Base-by-base conservation (phyloP, 2,797 vertebrate species). In the Rhinophrynus dorsalis region DNA sequence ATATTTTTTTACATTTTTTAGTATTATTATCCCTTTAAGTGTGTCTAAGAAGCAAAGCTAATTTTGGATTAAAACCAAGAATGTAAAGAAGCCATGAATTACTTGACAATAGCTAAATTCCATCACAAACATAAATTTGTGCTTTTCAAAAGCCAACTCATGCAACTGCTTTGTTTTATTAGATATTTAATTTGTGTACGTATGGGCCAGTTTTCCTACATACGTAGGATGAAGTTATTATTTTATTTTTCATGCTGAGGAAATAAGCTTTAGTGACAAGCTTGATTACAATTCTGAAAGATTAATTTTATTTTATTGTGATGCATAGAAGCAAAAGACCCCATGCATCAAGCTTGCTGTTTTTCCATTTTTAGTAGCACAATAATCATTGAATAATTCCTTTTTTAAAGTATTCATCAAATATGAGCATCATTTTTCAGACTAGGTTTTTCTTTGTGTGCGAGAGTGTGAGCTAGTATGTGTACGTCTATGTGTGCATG, bases 81-180 rank as follows among this genome's bases (percentile, higher is more conserved):
- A 48, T 62, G 18, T 24, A 48, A 9, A 33, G 17, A 9, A 32
- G 1, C 8, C 35, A 55, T 38, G 18, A 55, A 30, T 32, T 29
- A 32, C 13, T 30, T 13, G 6, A 9, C 5, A 45, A 42, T 29
- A 60, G 20, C 40, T 60, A 9, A 1, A 61, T 45, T 64, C 45
- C 61, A 52, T 18, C n/a, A 64, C 61, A 52, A 35, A 3, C 13
- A 15, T 50, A 63, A 37, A 44, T 40, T 26, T 45, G 17, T 5
- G 4, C 10, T n/a, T n/a, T 40, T 40, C 37, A 17, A 40, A n/a
- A 3, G 13, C 1, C 11, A 24, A 33, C 17, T 12, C 29, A 30
- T 7, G 27, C 10, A 45, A 60, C 29, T 12, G 13, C 3, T 32
- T 11, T 45, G 40, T 29, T 59, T 29, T 59, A 59, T 44, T 63